Percentiles rank a stretch among this genome's conserved stretches.
phyloP scores from a whole-genome alignment of 2,888 invertebrate species.

The Eueremaeus valkanovi region DNA sequence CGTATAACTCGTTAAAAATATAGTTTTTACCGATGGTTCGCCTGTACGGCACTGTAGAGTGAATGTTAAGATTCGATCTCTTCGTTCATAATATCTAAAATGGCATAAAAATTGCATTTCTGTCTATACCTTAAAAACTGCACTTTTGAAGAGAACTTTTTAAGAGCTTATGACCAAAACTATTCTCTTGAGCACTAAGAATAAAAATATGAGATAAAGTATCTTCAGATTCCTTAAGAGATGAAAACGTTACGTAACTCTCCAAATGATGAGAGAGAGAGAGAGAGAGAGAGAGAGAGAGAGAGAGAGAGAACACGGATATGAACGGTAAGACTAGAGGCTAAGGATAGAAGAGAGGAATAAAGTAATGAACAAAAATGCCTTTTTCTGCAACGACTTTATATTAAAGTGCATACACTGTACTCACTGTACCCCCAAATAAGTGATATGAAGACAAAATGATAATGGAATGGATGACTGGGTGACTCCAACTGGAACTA shows the following conservation, averaged over 20 bases:
- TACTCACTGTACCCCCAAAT: neutral
- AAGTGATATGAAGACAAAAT: too few species aligned
- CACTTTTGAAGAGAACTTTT: conserved; percentile 8
- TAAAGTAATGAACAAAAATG: neutral
- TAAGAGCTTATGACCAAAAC: neutral
- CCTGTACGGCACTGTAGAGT: too few species aligned
- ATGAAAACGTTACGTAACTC: neutral
- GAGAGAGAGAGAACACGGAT: too few species aligned
- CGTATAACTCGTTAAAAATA: neutral
- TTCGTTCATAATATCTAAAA: neutral
- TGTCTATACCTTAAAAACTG: neutral
- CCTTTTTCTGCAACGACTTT: neutral
- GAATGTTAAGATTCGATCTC: neutral
- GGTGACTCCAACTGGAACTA: too few species aligned
- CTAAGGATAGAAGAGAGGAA: neutral
- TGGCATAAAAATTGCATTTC: neutral
- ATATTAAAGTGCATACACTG: neutral
- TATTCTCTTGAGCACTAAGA: neutral
- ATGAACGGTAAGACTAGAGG: neutral
- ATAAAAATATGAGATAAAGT: conserved; percentile 17
- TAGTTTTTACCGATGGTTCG: neutral
- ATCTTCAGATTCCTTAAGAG: neutral
- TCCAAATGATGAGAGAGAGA: neutral
- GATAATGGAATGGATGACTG: neutral
- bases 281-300: too few species aligned